phyloP scores from a whole-genome alignment of 2,888 invertebrate species.

The Caenorhabditis doughertyi region DNA sequence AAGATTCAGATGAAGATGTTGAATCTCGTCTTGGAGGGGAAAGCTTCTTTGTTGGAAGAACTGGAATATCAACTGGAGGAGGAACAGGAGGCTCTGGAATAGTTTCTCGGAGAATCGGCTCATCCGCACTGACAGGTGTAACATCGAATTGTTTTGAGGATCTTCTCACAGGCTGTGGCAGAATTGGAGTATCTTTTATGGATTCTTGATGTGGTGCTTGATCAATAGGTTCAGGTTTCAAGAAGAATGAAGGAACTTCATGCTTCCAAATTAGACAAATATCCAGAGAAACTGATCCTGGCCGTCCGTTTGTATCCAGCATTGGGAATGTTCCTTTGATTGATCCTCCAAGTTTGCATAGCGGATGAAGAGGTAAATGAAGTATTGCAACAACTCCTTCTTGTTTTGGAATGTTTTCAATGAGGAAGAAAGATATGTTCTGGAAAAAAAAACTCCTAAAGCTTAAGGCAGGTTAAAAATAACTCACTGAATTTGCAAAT shows the following conservation, averaged over 20 bases:
- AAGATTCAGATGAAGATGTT: slow-evolving; percentile 24
- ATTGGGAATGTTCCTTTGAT: slow-evolving; percentile 76
- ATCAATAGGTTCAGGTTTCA: slow-evolving; percentile 7
- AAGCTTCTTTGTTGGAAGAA: background rate
- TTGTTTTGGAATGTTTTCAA: slow-evolving; percentile 59
- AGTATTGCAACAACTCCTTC: slow-evolving; percentile 68
- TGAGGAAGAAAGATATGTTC: slow-evolving; percentile 73
- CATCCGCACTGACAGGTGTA: slow-evolving; percentile 34
- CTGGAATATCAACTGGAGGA: background rate
- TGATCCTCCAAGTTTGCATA: slow-evolving; percentile 70
- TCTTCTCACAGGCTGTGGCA: slow-evolving; percentile 32
- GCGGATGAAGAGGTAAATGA: slow-evolving; percentile 70
- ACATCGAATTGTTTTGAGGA: slow-evolving; percentile 63
- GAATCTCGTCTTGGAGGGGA: background rate
- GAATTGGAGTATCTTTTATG: slow-evolving; percentile 24
- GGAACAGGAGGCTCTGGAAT: slow-evolving; percentile 8
- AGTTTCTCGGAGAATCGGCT: slow-evolving; percentile 13
- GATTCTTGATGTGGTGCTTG: background rate
- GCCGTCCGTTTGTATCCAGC: slow-evolving; percentile 34
- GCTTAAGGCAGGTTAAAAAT: background rate
- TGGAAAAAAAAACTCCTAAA: slow-evolving; percentile 44
- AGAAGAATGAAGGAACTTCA: slow-evolving; percentile 52
- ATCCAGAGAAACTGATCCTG: slow-evolving; percentile 32
- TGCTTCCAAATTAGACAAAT: slow-evolving; percentile 62
- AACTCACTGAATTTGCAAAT: slow-evolving; percentile 27